Conservation (phyloP, 2,888 invertebrate genomes). For the Melolontha melolontha region DNA sequence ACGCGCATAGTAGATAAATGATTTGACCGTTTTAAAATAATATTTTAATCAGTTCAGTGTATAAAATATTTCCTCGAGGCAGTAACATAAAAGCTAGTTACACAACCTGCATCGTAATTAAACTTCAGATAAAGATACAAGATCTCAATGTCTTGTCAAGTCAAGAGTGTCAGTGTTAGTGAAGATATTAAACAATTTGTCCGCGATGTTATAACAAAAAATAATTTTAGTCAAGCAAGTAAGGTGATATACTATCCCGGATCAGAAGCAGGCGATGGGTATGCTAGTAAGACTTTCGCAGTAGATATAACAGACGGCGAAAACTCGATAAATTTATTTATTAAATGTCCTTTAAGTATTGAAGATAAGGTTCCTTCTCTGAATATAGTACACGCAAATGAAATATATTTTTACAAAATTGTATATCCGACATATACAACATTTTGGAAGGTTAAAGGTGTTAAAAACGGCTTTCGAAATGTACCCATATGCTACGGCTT, state of each 20-base stretch:
- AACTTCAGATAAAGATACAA: too few species aligned
- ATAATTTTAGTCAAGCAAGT: too few species aligned
- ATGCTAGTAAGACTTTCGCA: constrained; percentile 19
- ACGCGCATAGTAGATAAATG: too few species aligned
- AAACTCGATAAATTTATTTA: constrained; percentile 16
- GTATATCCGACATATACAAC: constrained; percentile 16
- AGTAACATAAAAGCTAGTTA: too few species aligned
- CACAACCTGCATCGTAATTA: too few species aligned
- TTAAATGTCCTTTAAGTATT: constrained; percentile 5
- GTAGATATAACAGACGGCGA: constrained; percentile 7
- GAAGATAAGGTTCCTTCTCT: background rate
- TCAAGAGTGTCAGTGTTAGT: too few species aligned
- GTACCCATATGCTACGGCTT: constrained; percentile 42
- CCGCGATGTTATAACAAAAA: too few species aligned
- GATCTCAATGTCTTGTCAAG: too few species aligned
- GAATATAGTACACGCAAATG: background rate
- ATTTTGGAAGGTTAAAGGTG: constrained; percentile 4
- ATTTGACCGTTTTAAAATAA: too few species aligned
- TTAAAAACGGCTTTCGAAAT: constrained; percentile 12
- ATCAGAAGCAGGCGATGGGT: constrained; percentile 26
- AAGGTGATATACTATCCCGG: background rate
- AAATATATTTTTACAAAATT: constrained; percentile 17
- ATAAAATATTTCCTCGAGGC: too few species aligned
- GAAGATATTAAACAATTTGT: too few species aligned
- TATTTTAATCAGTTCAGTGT: too few species aligned